Evolutionary conservation across 2,888 invertebrate genomes (phyloP).

Genomic region (Trichogramma evanescens): DNA sequence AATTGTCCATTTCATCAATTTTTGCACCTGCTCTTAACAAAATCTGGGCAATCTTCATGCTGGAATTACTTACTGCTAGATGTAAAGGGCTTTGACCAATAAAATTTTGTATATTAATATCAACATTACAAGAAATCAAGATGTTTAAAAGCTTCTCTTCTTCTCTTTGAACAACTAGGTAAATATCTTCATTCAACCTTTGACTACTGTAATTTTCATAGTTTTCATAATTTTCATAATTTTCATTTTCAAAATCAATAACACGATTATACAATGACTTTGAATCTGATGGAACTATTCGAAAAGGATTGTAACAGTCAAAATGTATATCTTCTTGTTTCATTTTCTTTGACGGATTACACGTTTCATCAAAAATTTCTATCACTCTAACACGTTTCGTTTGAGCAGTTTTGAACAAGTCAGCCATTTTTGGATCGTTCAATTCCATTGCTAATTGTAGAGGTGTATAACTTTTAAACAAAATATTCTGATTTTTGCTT

Average conservation of each 20-base stretch:
- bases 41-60: conserved; percentile 3
- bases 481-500: background rate
- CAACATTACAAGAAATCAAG: conserved; percentile 5
- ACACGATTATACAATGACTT: too few species aligned
- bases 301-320: too few species aligned
- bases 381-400: too few species aligned
- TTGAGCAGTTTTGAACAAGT: background rate
- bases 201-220: too few species aligned
- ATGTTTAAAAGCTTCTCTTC: conserved; percentile 3
- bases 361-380: too few species aligned
- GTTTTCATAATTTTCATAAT: too few species aligned
- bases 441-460: conserved; percentile 12
- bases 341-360: too few species aligned
- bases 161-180: conserved; percentile 9
- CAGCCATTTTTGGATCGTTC: background rate
- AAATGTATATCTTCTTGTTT: too few species aligned
- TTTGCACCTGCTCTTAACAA: background rate
- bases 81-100: conserved; percentile 5
- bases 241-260: too few species aligned
- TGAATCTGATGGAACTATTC: too few species aligned
- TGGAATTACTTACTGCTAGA: conserved; percentile 4
- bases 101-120: conserved; percentile 8
- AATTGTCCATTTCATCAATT: conserved; percentile 2
- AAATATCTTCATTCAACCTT: background rate
- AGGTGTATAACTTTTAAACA: conserved; percentile 1